Conservation (phyloP, 2,888 invertebrate species). For the Aromia moschata region DNA sequence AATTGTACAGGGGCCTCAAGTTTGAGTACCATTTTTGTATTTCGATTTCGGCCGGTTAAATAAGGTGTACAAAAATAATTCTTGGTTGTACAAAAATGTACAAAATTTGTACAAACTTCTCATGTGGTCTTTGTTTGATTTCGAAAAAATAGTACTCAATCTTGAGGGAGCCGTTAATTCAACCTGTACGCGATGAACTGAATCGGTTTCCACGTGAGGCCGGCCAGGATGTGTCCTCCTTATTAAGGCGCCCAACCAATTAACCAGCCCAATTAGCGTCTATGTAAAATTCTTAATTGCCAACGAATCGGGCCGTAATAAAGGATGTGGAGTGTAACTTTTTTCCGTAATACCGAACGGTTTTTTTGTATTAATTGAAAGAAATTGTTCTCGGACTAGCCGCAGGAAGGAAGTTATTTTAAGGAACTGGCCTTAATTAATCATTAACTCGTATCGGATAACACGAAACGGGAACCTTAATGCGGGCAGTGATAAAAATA, state of each 20-base stretch:
- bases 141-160: no score
- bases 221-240: slow-evolving; percentile 6
- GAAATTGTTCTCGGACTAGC: neutral
- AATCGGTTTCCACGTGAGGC: neutral
- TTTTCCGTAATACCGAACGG: slow-evolving; percentile 2
- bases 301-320: neutral
- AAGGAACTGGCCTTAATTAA: neutral
- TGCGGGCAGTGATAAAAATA: neutral
- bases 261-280: slow-evolving; percentile 15
- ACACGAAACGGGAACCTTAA: neutral
- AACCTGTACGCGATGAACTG: no score
- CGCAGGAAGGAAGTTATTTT: neutral
- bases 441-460: neutral
- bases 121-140: no score
- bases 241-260: slow-evolving; percentile 2
- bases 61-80: no score
- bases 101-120: no score
- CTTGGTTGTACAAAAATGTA: no score
- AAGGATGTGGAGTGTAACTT: slow-evolving; percentile 2
- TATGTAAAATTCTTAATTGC: slow-evolving; percentile 15
- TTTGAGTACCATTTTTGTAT: no score
- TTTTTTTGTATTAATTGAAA: neutral
- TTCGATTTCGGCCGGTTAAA: no score
- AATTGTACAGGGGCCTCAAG: no score
- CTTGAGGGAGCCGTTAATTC: no score